Base-by-base conservation (phyloP, 2,113 vertebrate species). In the Castor canadensis region DNA sequence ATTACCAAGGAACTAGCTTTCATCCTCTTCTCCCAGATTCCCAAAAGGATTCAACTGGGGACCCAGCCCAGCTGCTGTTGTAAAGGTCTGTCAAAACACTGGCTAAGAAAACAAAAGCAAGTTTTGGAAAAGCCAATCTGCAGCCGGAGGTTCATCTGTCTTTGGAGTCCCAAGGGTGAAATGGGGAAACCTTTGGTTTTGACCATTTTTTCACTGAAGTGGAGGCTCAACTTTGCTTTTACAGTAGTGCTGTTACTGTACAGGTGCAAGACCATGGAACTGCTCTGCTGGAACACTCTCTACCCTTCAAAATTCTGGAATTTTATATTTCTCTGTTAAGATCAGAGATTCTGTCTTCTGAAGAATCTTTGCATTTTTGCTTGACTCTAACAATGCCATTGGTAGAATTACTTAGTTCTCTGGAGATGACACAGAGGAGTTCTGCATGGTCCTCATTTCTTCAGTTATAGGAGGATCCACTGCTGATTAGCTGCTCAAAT, bases 321-420 rank as follows among this genome's bases (percentile, higher is more conserved):
- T n/a, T 84, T 94, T 93, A 20, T 85, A 79, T 94, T 67, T 12
- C 69, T 87, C n/a, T n/a, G 82, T 24, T 99, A 97, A 99, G 99
- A 99, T 99, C 98, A 99, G 98, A 9, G 99, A 99, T 67, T 99
- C 99, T 98, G 99, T 98, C 97, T 99, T 99, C 88, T 99, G 99
- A 96, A 99, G 99, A 97, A 99, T 99, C 99, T 99, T n/a, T n/a
- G n/a, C n/a, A n/a, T n/a, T n/a, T n/a, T n/a, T n/a, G n/a, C n/a
- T n/a, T n/a, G n/a, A n/a, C n/a, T n/a, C n/a, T n/a, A n/a, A n/a
- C n/a, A n/a, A n/a, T n/a, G n/a, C n/a, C n/a, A n/a, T n/a, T n/a
- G n/a, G n/a, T n/a, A n/a, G n/a, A n/a, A n/a, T n/a, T n/a, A n/a
- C n/a, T n/a, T n/a, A n/a, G n/a, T n/a, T n/a, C n/a, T n/a, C n/a